These are phyloP conservation scores for Tragelaphus imberbis DNA, from an alignment of 2,113 vertebrate species.

Conservation along the genomic window DNA sequence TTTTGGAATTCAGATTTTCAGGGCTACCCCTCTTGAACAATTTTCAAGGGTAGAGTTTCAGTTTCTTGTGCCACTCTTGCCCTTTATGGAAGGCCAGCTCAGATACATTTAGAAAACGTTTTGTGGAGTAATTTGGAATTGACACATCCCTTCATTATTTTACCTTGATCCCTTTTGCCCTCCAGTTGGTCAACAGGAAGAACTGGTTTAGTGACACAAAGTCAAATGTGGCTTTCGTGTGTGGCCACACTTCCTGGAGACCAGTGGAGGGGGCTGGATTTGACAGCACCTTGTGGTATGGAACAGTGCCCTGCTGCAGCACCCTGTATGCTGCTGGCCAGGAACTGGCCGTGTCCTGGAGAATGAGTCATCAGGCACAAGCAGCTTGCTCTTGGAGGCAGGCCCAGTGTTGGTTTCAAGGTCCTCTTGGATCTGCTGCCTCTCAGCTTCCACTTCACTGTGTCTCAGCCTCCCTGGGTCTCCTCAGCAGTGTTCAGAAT, in stretches of 20 bases:
- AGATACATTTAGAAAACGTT: background rate
- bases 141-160: background rate
- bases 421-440: slow-evolving; percentile 6
- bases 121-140: background rate
- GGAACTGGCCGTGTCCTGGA: slow-evolving; percentile 27
- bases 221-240: background rate
- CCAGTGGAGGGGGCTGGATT: background rate
- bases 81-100: background rate
- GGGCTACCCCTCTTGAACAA: background rate
- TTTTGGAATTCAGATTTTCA: background rate
- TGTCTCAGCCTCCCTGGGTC: background rate
- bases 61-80: background rate
- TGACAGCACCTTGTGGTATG: background rate
- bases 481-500: background rate
- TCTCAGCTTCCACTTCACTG: background rate
- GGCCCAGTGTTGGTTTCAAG: slow-evolving; percentile 37
- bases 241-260: slow-evolving; percentile 10
- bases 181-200: slow-evolving; percentile 1
- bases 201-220: slow-evolving; percentile 25
- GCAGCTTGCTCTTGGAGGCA: slow-evolving; percentile 38
- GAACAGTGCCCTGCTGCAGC: background rate
- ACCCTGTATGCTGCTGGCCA: slow-evolving; percentile 33
- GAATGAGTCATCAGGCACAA: slow-evolving; percentile 58
- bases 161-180: slow-evolving; percentile 2
- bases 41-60: background rate